Base-by-base conservation (phyloP, 2,888 invertebrate genomes). In the Erannis defoliaria region DNA sequence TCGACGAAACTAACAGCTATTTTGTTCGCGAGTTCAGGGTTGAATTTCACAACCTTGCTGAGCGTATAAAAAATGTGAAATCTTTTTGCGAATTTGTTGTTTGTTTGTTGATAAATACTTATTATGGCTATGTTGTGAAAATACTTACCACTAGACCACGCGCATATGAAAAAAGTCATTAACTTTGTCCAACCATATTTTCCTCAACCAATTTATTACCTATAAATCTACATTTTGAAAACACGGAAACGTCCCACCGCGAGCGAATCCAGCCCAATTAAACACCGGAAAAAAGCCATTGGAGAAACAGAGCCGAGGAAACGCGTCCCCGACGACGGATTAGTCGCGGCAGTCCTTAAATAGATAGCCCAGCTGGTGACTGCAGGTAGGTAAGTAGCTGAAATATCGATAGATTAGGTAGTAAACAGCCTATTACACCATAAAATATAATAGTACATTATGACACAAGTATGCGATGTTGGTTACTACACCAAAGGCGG, bases 211-310 rank as follows among this genome's bases (percentile, higher is more conserved):
- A 49, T 14, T 35, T 35, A 35, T 35, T 14, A 35, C 5, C 23
- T 0, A 49, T 35, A 35, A 49, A 49, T 49, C 23, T n/a, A n/a
- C 35, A 18, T 35, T 49, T 43, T 37, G 33, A 49, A 54, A 54
- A 49, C 54, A 54, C 48, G 59, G 59, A 60, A 60, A n/a, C 23
- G 19, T 60, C 42, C 19, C 18, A 49, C 55, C 50, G 35, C 45
- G 16, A 50, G 43, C 55, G 50, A 50, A 59, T 45, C 50, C 33
- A 56, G 54, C n/a, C 46, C 60, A 66, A 67, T 64, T 67, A 62
- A 64, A 60, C 14, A 64, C 67, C 65, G 67, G 69, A 70, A 66
- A 70, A 64, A 70, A 67, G 55, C 45, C 21, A 67, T 65, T 29
- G 60, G 51, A 53, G 33, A 26, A 26, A 56, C 53, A 43, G 51